Evolutionary conservation across 1,140 invertebrate genomes (phyloP).

Genomic region (Pristionchus pacificus): DNA sequence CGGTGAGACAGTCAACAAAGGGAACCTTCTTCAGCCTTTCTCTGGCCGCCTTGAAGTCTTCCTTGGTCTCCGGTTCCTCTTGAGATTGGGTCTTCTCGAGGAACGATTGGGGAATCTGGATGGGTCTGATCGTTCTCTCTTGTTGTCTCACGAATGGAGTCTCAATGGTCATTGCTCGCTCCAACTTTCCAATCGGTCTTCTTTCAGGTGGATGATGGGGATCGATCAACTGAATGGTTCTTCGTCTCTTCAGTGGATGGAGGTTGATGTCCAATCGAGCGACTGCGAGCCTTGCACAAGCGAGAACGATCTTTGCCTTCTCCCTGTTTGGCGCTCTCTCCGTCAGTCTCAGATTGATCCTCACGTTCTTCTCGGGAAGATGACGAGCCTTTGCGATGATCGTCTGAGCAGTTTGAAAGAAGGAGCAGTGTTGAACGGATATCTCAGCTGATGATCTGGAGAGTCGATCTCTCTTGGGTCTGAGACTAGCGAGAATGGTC

Average conservation of each 20-base stretch:
- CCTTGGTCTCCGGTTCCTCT: conserved; percentile 15
- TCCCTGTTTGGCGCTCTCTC: conserved; percentile 29
- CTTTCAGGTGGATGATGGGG: neutral
- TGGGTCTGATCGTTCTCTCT: conserved; percentile 16
- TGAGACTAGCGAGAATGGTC: conserved; percentile 20
- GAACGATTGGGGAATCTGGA: conserved; percentile 29
- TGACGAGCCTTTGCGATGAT: conserved; percentile 9
- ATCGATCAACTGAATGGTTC: neutral
- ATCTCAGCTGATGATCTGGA: conserved; percentile 32
- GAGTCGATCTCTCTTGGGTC: conserved; percentile 9
- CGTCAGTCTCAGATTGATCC: conserved; percentile 30
- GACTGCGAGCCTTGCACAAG: neutral
- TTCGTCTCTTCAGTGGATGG: neutral
- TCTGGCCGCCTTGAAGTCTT: conserved; percentile 20
- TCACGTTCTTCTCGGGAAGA: conserved; percentile 26
- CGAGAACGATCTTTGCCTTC: conserved; percentile 15
- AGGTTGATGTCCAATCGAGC: neutral
- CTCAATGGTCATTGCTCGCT: conserved; percentile 17
- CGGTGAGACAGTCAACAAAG: conserved; percentile 4
- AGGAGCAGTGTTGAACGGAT: conserved; percentile 40
- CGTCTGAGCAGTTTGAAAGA: conserved; percentile 26
- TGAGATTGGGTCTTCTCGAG: conserved; percentile 20
- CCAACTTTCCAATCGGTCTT: conserved; percentile 22
- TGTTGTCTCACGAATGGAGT: conserved; percentile 11
- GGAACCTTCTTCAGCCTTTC: conserved; percentile 23